Evolutionary conservation across 1,140 invertebrate species (phyloP), one percentile per base, ranked within the genome.

Genomic region (Periplaneta americana): DNA sequence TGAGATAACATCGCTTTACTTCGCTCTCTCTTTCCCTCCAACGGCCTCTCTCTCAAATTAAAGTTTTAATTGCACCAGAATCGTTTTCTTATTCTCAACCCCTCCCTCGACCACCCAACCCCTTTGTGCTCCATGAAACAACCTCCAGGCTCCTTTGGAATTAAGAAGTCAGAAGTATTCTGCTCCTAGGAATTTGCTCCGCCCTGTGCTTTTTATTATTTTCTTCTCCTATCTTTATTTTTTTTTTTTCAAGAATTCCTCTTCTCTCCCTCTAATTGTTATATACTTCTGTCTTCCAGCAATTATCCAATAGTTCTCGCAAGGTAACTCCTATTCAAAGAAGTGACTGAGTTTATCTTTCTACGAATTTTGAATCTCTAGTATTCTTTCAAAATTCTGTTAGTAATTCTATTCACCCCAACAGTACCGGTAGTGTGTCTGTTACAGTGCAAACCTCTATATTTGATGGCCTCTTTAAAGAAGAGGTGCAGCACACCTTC

Each of bases 41-140:
- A 66, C 75, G 9, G 75, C 8, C 75, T 77, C 75, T 77, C 35
- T 77, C 75, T 77, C 75, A 77, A 77, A 77, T 77, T 77, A 77
- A 77, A 77, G 75, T 77, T 77, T 77, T 77, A 77, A 77, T 77
- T 77, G 75, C 75, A 77, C 33, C 6, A n/a, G 75, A 77, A 77
- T 77, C 75, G 75, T 77, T 77, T 33, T 77, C 75, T 77, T 77
- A 34, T 33, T 36, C 32, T 4, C 75, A 36, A 28, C 35, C 22
- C 35, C 57, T 66, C n/a, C n/a, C n/a, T n/a, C n/a, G n/a, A n/a
- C n/a, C n/a, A n/a, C n/a, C n/a, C n/a, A n/a, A n/a, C n/a, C n/a
- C n/a, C n/a, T n/a, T n/a, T n/a, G n/a, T n/a, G n/a, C n/a, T 36
- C 33, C 31, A 0, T 31, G 32, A 77, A 77, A 77, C 31, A 77